Percentiles rank a stretch among this genome's conserved stretches.
Conservation (phyloP, 2,113 vertebrate genomes). For the Cisticola juncidis region DNA sequence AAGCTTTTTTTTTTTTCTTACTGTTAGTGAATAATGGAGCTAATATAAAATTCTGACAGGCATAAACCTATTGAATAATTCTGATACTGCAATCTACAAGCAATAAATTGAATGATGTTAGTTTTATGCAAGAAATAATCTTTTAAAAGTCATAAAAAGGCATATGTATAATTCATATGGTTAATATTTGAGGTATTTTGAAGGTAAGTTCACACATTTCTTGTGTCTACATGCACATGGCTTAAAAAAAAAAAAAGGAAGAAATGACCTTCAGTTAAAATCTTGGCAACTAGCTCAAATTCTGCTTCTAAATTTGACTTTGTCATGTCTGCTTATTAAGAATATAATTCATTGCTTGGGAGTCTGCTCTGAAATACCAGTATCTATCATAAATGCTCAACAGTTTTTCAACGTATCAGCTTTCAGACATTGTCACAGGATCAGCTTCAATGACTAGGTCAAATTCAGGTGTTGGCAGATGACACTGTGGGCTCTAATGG, state of each 20-base stretch:
- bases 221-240: neutral
- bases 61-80: slow-evolving; percentile 21
- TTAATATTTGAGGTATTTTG: slow-evolving; percentile 12
- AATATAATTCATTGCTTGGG: slow-evolving; percentile 34
- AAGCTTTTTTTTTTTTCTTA: neutral
- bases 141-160: neutral
- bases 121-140: neutral
- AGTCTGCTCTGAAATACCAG: slow-evolving; percentile 46
- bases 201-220: neutral
- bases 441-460: slow-evolving; percentile 61
- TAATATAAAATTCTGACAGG: slow-evolving; percentile 28
- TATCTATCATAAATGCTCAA: slow-evolving; percentile 52
- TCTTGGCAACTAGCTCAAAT: slow-evolving; percentile 50
- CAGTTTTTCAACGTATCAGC: slow-evolving; percentile 50
- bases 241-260: neutral
- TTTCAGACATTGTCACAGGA: slow-evolving; percentile 64
- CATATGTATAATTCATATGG: neutral
- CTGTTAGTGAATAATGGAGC: slow-evolving; percentile 29
- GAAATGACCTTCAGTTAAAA: slow-evolving; percentile 70
- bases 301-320: slow-evolving; percentile 73
- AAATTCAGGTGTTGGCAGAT: slow-evolving; percentile 55
- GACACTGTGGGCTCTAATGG: neutral
- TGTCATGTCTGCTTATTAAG: slow-evolving; percentile 60
- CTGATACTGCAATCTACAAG: slow-evolving; percentile 1
- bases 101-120: neutral